These are phyloP conservation scores for Montipora efflorescens DNA, from an alignment of 64 coral and sea anemone genomes.

Conservation along the genomic window DNA sequence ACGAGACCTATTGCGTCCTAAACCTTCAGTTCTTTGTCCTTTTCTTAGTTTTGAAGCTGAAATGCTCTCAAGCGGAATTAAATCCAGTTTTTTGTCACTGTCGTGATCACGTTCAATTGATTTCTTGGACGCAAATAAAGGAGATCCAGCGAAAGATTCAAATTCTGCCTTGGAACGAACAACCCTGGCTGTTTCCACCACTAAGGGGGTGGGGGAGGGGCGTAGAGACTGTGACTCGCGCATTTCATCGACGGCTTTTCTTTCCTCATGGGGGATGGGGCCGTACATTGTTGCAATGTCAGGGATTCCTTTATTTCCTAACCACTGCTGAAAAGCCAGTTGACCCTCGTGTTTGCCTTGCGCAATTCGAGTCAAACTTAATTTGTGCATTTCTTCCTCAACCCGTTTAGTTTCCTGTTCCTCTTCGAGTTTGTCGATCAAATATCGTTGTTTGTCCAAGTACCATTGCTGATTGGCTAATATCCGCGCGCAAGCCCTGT, in stretches of 20 bases:
- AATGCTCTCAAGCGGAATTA: conserved; percentile 91
- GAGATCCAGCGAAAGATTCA: conserved; percentile 20
- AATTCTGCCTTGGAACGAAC: conserved; percentile 68
- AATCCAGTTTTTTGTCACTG: conserved; percentile 72
- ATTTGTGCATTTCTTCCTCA: conserved; percentile 72
- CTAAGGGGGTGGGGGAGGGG: not conserved
- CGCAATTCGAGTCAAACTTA: conserved; percentile 59
- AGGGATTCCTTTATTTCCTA: conserved; percentile 65
- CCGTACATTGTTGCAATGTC: conserved; percentile 86
- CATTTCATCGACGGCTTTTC: conserved; percentile 38
- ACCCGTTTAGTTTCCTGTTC: conserved; percentile 64
- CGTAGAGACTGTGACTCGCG: conserved; percentile 41
- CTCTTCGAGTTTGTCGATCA: conserved; percentile 73
- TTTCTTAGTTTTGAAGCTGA: conserved; percentile 76
- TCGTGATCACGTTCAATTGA: conserved; percentile 37
- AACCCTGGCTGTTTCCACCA: conserved; percentile 47
- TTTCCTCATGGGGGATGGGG: conserved; percentile 71
- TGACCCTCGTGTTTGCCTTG: conserved; percentile 79
- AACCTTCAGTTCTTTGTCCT: conserved; percentile 77
- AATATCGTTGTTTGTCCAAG: conserved; percentile 84
- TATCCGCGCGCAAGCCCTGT: conserved; percentile 84
- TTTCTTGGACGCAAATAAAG: not conserved
- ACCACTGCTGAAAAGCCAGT: conserved; percentile 81
- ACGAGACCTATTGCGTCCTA: conserved; percentile 43
- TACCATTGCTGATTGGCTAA: conserved; percentile 91